Percentiles rank a stretch among this genome's conserved stretches.
These are phyloP conservation scores for Urocynchramus pylzowi DNA, from an alignment of 2,113 vertebrate species.

Conservation along the genomic window DNA sequence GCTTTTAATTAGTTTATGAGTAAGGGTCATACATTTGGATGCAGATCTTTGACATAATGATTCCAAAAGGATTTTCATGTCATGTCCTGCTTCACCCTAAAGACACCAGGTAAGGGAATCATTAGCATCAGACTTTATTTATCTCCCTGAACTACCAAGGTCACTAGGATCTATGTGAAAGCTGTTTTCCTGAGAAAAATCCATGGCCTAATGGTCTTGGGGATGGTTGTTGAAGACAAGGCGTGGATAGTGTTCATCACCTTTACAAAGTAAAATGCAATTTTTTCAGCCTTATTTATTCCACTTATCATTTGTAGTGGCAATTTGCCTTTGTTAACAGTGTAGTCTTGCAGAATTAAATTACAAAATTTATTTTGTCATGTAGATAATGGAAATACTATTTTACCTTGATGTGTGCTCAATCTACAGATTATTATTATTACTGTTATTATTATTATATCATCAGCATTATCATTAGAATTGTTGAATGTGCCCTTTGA, in stretches of 20 bases:
- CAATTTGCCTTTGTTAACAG: background rate
- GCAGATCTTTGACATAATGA: background rate
- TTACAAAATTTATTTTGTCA: background rate
- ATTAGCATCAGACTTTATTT: background rate
- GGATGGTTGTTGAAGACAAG: background rate
- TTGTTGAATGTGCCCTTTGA: background rate
- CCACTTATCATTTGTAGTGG: background rate
- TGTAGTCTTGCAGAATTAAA: background rate
- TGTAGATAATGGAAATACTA: background rate
- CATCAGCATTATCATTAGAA: background rate
- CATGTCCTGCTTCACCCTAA: background rate
- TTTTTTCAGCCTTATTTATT: background rate
- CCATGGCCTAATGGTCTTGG: background rate
- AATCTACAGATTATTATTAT: background rate
- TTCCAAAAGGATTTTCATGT: background rate
- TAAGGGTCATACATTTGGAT: background rate
- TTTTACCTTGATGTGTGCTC: background rate
- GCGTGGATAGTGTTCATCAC: background rate
- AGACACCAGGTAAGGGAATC: background rate
- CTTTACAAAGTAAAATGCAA: background rate
- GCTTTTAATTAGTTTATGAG: background rate
- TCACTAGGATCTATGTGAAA: background rate
- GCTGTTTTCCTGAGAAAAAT: background rate
- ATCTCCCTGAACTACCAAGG: background rate
- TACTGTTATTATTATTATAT: background rate